A percentile compares a stretch with the other conserved stretches of the same genome.
These are phyloP conservation scores for Sitophilus oryzae DNA, from an alignment of 1,140 invertebrate genomes.

Conservation along the genomic window DNA sequence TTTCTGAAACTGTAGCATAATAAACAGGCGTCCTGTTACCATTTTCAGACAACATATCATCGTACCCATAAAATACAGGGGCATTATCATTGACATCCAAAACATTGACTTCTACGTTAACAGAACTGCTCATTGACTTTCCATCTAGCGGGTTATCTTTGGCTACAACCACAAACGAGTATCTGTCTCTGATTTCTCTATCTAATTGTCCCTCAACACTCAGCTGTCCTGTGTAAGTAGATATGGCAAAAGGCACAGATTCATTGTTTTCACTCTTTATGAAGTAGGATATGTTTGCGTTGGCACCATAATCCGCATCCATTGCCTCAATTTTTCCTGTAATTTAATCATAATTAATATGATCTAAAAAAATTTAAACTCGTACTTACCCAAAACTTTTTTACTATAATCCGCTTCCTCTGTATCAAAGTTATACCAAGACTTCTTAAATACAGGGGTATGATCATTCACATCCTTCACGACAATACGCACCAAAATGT, in stretches of 20 bases:
- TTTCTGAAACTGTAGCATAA: slow-evolving; percentile 61
- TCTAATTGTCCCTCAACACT: slow-evolving; percentile 72
- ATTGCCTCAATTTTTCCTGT: slow-evolving; percentile 59
- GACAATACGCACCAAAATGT: slow-evolving; percentile 59
- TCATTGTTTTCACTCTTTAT: slow-evolving; percentile 52
- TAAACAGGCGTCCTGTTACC: slow-evolving; percentile 59
- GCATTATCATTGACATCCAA: slow-evolving; percentile 75
- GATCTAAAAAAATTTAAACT: neutral
- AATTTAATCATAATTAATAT: neutral
- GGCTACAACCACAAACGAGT: slow-evolving; percentile 68
- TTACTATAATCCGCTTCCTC: slow-evolving; percentile 69
- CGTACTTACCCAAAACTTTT: slow-evolving; percentile 55
- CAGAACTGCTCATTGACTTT: slow-evolving; percentile 57
- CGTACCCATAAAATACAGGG: slow-evolving; percentile 66
- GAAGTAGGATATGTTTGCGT: slow-evolving; percentile 70
- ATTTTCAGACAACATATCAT: slow-evolving; percentile 51
- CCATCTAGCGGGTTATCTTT: slow-evolving; percentile 60
- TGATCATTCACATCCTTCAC: slow-evolving; percentile 83
- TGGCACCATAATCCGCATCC: slow-evolving; percentile 69
- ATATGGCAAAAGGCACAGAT: slow-evolving; percentile 67
- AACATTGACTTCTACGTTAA: slow-evolving; percentile 73
- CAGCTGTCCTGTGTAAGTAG: slow-evolving; percentile 65
- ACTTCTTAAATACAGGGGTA: slow-evolving; percentile 71
- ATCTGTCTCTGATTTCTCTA: slow-evolving; percentile 65
- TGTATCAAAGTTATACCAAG: slow-evolving; percentile 77